phyloP scores from a whole-genome alignment of 2,113 vertebrate species.

The Sturnus vulgaris region DNA sequence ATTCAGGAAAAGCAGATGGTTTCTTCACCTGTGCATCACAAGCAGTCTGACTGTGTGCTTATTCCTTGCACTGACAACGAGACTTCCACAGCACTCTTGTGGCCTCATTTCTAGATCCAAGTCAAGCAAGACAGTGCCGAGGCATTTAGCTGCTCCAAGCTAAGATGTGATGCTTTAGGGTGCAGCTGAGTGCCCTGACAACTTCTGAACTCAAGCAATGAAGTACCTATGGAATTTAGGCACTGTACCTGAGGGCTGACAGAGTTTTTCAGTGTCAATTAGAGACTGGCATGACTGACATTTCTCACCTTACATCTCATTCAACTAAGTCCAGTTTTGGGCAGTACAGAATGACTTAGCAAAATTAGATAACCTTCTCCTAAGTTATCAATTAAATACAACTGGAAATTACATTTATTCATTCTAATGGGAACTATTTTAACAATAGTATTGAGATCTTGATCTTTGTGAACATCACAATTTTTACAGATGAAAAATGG shows the following conservation, averaged over 20 bases:
- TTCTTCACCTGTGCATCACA: not conserved
- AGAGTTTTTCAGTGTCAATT: not conserved
- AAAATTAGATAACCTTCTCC: not conserved
- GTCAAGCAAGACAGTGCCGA: not conserved
- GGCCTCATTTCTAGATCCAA: not conserved
- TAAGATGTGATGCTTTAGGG: not conserved
- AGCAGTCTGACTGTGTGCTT: not conserved
- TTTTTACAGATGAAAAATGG: not conserved
- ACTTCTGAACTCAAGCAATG: not conserved
- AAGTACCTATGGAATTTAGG: not conserved
- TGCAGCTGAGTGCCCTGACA: not conserved
- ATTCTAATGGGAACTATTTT: not conserved
- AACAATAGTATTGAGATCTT: not conserved
- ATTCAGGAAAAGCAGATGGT: not conserved
- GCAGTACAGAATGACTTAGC: not conserved
- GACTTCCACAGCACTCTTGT: accelerated
- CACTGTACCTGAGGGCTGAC: not conserved
- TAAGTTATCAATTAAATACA: not conserved
- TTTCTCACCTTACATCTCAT: not conserved
- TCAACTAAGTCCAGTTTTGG: not conserved
- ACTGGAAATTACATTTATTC: not conserved
- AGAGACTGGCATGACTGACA: not conserved
- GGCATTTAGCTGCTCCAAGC: not conserved
- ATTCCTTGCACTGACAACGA: not conserved
- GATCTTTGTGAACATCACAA: not conserved